Evolutionary conservation across 1,140 invertebrate genomes (phyloP).

Genomic region (Propsilocerus akamusi): DNA sequence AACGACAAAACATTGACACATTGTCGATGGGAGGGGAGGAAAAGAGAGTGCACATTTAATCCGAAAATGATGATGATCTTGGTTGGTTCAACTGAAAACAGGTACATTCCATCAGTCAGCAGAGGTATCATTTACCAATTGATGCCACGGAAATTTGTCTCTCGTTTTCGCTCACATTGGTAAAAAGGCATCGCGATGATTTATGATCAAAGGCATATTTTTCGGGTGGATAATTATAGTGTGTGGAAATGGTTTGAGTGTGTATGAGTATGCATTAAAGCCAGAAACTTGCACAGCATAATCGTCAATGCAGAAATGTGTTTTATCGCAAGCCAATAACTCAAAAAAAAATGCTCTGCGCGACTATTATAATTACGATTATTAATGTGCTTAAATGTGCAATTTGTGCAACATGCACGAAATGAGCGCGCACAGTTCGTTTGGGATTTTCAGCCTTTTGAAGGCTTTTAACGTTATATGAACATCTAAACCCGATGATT

Average conservation of each 20-base stretch:
- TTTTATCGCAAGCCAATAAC: background rate
- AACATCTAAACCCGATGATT: background rate
- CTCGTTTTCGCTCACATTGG: background rate
- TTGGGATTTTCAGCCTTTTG: too few relatives aligned
- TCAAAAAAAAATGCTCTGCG: background rate
- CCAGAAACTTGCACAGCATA: background rate
- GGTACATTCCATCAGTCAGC: background rate
- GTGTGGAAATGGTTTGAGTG: too few relatives aligned
- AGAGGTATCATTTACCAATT: too few relatives aligned
- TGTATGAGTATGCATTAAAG: too few relatives aligned
- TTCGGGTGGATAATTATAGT: background rate
- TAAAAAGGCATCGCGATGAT: background rate
- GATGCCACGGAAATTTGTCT: background rate
- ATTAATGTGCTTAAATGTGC: background rate
- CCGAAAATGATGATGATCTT: background rate
- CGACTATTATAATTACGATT: constrained; percentile 1
- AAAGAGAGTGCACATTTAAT: too few relatives aligned
- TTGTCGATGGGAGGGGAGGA: too few relatives aligned
- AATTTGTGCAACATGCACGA: background rate
- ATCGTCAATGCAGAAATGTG: background rate
- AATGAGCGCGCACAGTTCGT: too few relatives aligned
- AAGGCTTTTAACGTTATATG: too few relatives aligned
- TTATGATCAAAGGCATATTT: background rate
- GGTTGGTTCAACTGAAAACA: background rate
- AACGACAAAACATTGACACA: background rate